Conservation (phyloP, 2,113 vertebrate species). For the Thinocorus orbignyianus region DNA sequence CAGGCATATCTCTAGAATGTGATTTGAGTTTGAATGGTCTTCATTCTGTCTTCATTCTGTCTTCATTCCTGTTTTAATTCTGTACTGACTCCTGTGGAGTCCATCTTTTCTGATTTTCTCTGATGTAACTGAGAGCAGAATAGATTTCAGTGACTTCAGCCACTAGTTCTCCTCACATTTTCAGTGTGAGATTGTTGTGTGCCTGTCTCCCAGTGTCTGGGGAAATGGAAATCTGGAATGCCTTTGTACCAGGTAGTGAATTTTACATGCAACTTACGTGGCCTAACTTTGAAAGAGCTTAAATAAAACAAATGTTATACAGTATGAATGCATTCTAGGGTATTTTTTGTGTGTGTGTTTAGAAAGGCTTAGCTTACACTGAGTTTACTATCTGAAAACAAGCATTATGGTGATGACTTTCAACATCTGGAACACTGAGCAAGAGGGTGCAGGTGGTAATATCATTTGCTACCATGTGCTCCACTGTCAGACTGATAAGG, state of each 20-base stretch:
- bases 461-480: neutral
- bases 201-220: neutral
- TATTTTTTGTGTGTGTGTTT: neutral
- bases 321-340: neutral
- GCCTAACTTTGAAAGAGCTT: slow-evolving; percentile 8
- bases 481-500: neutral
- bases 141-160: neutral
- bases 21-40: neutral
- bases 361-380: neutral
- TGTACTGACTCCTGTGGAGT: slow-evolving; percentile 28
- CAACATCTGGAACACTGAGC: neutral
- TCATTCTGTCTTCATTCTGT: slow-evolving; percentile 6
- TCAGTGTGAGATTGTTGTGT: neutral
- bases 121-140: neutral
- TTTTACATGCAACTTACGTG: slow-evolving; percentile 22
- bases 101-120: neutral
- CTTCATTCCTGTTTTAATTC: neutral
- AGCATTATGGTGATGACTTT: neutral
- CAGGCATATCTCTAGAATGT: neutral
- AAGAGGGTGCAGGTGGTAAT: neutral
- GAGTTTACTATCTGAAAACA: neutral
- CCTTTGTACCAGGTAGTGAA: slow-evolving; percentile 26
- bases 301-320: slow-evolving; percentile 44
- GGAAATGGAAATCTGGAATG: slow-evolving; percentile 14
- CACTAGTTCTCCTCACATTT: neutral